Conservation (phyloP, 2,113 vertebrate genomes). For the Oncorhynchus keta region DNA sequence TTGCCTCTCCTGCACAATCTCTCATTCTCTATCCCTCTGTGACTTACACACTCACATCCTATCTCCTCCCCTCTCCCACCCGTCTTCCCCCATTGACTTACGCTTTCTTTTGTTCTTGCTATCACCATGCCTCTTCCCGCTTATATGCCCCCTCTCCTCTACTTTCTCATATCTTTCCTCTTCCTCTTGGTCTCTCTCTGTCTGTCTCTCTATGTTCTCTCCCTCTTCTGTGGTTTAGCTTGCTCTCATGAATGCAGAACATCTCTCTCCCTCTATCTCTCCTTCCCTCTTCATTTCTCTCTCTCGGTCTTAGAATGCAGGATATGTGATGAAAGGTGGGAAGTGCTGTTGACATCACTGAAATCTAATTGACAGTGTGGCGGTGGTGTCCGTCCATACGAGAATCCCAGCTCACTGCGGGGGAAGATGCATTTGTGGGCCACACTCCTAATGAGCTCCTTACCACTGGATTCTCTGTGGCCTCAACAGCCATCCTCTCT, state of each 20-base stretch:
- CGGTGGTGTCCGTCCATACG: background rate
- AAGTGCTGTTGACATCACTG: slow-evolving; percentile 9
- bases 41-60: slow-evolving; percentile 31
- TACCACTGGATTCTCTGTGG: background rate
- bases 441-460: background rate
- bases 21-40: slow-evolving; percentile 22
- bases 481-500: background rate
- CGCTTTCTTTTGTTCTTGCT: background rate
- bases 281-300: background rate
- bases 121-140: background rate
- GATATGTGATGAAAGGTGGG: background rate
- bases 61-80: slow-evolving; percentile 6
- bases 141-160: background rate
- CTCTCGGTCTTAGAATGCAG: slow-evolving; percentile 1
- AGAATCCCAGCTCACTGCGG: background rate
- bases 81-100: slow-evolving; percentile 7
- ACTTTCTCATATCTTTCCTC: background rate
- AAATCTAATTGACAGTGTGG: background rate
- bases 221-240: background rate
- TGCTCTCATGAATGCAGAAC: background rate
- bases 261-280: background rate
- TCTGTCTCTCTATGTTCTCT: background rate
- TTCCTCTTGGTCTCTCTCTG: background rate
- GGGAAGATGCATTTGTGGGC: background rate
- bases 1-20: slow-evolving; percentile 29